Percentiles rank a stretch among this genome's conserved stretches.
Evolutionary conservation across 2,888 invertebrate species (phyloP).

Genomic region (Linyphia triangularis): DNA sequence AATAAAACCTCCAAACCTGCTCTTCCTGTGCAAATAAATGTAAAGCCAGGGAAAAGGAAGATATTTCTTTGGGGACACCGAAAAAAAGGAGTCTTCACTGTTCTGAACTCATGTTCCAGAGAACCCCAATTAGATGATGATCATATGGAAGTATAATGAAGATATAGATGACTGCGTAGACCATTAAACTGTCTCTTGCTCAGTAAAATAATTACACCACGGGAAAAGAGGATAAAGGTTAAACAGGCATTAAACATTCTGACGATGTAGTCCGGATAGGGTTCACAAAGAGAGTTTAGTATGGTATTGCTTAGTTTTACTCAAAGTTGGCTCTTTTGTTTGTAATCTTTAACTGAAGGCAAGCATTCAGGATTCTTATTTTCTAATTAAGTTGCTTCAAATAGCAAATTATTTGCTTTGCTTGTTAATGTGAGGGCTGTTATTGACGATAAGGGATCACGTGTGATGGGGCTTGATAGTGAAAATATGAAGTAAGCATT

Average conservation of each 20-base stretch:
- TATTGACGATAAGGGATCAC: not conserved
- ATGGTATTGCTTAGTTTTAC: constrained; percentile 1
- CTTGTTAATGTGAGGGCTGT: constrained; percentile 6
- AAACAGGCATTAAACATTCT: constrained; percentile 64
- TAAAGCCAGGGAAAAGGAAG: constrained; percentile 34
- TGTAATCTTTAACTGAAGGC: constrained; percentile 17
- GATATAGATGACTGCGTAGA: constrained; percentile 66
- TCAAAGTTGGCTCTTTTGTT: constrained; percentile 17
- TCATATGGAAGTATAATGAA: constrained; percentile 65
- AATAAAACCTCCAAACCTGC: constrained; percentile 55
- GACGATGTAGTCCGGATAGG: constrained; percentile 8
- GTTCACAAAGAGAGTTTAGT: constrained; percentile 25
- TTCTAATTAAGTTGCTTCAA: constrained; percentile 58
- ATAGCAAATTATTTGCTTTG: not conserved
- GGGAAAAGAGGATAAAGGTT: constrained; percentile 49
- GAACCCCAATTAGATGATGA: constrained; percentile 71
- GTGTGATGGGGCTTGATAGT: not conserved
- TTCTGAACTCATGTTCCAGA: constrained; percentile 32
- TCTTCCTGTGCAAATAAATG: constrained; percentile 67
- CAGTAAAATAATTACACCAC: constrained; percentile 47
- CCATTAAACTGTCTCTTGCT: constrained; percentile 56
- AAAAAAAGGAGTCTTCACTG: constrained; percentile 1
- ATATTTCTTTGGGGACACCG: constrained; percentile 35
- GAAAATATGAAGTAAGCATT: not conserved
- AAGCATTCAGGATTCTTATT: constrained; percentile 51